Evolutionary conservation across 2,888 invertebrate genomes (phyloP).

Genomic region (Macropis europaea): DNA sequence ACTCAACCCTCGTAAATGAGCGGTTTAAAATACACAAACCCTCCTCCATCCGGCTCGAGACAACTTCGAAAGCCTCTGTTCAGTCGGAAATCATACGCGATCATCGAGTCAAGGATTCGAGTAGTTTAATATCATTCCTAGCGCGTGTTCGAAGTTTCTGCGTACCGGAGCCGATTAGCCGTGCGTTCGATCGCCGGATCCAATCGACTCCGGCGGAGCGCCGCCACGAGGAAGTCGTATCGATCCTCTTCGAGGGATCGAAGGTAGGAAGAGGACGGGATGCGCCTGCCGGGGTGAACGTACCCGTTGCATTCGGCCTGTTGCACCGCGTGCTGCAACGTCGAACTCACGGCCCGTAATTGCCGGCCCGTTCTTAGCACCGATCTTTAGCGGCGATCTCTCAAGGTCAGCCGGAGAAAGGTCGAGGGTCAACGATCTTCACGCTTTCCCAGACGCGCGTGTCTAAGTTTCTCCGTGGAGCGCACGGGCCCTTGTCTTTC

Average conservation of each 20-base stretch:
- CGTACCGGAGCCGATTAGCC: background rate
- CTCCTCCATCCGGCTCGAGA: no score
- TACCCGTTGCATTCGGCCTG: conserved; percentile 47
- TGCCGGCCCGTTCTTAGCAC: conserved; percentile 9
- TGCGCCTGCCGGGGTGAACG: conserved; percentile 36
- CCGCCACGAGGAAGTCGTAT: background rate
- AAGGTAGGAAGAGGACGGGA: conserved; percentile 1
- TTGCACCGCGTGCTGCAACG: conserved; percentile 23
- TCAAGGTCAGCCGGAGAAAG: conserved; percentile 54
- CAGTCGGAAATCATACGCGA: no score
- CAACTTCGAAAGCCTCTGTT: no score
- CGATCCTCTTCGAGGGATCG: background rate
- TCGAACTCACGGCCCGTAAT: conserved; percentile 19
- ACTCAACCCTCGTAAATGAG: no score
- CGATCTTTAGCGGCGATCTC: conserved; percentile 54
- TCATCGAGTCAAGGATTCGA: background rate
- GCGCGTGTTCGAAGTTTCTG: background rate
- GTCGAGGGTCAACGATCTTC: conserved; percentile 51
- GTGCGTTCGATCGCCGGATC: background rate
- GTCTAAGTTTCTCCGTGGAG: background rate
- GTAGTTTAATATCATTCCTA: background rate
- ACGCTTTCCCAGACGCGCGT: conserved; percentile 41
- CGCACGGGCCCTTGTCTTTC: background rate
- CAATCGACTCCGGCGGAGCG: background rate
- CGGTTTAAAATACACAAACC: no score